Evolutionary conservation across 2,113 vertebrate species (phyloP).

Genomic region (Phalacrocorax aristotelis): DNA sequence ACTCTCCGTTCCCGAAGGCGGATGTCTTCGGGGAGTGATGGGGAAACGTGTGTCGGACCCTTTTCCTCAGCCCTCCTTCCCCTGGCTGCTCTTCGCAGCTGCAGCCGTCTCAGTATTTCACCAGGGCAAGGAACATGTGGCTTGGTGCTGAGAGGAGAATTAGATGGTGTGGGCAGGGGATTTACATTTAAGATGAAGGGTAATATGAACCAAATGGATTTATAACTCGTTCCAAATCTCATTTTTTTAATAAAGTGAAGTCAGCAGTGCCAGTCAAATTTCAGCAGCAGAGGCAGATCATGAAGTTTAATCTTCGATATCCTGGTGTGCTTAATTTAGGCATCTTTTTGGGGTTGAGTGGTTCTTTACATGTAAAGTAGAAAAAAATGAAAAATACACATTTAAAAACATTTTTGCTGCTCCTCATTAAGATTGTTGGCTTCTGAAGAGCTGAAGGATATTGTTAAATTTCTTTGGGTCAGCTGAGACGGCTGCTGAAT

Average conservation of each 20-base stretch:
- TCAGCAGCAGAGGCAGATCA: not conserved
- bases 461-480: conserved; percentile 56
- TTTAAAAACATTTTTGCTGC: not conserved
- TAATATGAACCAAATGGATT: not conserved
- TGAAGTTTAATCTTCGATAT: not conserved
- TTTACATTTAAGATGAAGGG: not conserved
- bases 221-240: not conserved
- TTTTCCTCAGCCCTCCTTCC: not conserved
- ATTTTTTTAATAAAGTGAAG: not conserved
- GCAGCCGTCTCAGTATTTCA: rapidly evolving
- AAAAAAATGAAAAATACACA: not conserved
- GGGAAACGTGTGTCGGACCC: not conserved
- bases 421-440: conserved; percentile 12
- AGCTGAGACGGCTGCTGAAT: conserved; percentile 36
- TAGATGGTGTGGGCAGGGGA: not conserved
- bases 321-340: conserved; percentile 10
- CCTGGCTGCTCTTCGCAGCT: not conserved
- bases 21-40: not conserved
- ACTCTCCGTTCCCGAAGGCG: not conserved
- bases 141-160: not conserved
- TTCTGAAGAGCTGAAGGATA: conserved; percentile 46
- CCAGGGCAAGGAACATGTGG: rapidly evolving
- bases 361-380: not conserved
- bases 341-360: not conserved
- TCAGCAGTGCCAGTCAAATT: not conserved